phyloP scores from a whole-genome alignment of 2,888 invertebrate genomes.

The Mesorhabditis spiculigera region DNA sequence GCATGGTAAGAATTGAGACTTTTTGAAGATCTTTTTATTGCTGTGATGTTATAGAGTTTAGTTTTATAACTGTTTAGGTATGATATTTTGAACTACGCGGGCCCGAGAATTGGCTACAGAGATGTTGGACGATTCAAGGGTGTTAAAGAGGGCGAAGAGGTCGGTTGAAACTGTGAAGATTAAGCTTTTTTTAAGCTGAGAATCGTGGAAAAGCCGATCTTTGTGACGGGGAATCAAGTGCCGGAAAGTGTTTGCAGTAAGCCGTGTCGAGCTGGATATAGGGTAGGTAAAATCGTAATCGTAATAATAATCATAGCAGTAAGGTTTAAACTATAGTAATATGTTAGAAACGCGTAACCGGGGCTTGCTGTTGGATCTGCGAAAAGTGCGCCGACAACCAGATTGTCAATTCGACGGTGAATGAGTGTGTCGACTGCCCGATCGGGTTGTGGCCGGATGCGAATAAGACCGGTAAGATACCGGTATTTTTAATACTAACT shows the following conservation, averaged over 20 bases:
- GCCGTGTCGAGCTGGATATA: slow-evolving; percentile 68
- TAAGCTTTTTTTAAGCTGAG: background rate
- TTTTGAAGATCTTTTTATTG: background rate
- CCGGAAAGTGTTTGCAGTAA: slow-evolving; percentile 70
- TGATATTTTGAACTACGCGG: slow-evolving; percentile 75
- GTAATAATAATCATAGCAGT: background rate
- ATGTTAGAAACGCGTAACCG: slow-evolving; percentile 56
- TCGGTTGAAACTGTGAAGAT: too few relatives aligned
- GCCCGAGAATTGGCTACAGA: slow-evolving; percentile 40
- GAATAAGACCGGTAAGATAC: slow-evolving; percentile 65
- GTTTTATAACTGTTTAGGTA: slow-evolving; percentile 65
- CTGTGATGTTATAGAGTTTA: background rate
- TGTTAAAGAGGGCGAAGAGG: too few relatives aligned
- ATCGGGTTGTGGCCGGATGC: slow-evolving; percentile 70
- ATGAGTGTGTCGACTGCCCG: slow-evolving; percentile 68
- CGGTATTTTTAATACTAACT: too few relatives aligned
- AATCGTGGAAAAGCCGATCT: background rate
- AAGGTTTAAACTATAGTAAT: background rate
- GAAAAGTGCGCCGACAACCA: slow-evolving; percentile 70
- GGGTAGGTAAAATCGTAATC: slow-evolving; percentile 24
- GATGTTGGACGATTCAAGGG: slow-evolving; percentile 25
- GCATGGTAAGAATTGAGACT: slow-evolving; percentile 66
- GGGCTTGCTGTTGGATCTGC: slow-evolving; percentile 77
- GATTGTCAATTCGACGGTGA: slow-evolving; percentile 66
- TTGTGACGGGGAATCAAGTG: slow-evolving; percentile 39